These are phyloP conservation scores for Montipora foliosa DNA, from an alignment of 64 coral and sea anemone genomes.

Conservation along the genomic window DNA sequence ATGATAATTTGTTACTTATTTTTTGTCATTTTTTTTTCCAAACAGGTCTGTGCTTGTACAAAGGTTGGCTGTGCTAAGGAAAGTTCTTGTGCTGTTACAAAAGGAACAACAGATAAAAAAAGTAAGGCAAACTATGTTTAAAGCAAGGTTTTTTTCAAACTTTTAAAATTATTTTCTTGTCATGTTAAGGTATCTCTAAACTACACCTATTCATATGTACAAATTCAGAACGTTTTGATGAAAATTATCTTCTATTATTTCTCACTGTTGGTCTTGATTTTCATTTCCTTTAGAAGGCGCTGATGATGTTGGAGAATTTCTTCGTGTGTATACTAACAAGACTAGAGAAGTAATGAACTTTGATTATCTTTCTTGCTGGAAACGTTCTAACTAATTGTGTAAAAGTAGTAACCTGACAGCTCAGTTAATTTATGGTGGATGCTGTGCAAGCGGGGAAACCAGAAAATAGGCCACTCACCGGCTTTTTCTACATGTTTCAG, in stretches of 20 bases:
- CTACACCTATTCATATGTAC: no score
- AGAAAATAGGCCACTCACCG: no score
- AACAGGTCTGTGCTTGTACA: conserved; percentile 84
- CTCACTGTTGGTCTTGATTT: not conserved
- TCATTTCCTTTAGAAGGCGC: conserved; percentile 5
- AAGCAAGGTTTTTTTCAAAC: no score
- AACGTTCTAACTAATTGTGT: no score
- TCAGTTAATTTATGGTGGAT: no score
- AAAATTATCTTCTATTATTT: not conserved
- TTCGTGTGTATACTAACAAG: not conserved
- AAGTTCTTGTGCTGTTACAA: conserved; percentile 51
- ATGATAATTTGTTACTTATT: not conserved
- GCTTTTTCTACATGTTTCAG: no score
- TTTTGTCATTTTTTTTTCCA: not conserved
- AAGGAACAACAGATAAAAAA: conserved; percentile 64
- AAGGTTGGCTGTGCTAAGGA: conserved; percentile 30
- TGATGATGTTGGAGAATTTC: conserved; percentile 30
- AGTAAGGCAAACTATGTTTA: conserved; percentile 13
- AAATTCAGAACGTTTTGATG: no score
- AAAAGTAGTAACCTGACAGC: no score
- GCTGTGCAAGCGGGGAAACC: no score
- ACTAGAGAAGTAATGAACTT: conserved; percentile 33
- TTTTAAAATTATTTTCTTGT: no score
- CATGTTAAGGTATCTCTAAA: no score
- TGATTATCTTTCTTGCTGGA: not conserved